Evolutionary conservation across 2,113 vertebrate species (phyloP), one percentile per base, ranked within the genome.

Genomic region (Hiodon tergisus): DNA sequence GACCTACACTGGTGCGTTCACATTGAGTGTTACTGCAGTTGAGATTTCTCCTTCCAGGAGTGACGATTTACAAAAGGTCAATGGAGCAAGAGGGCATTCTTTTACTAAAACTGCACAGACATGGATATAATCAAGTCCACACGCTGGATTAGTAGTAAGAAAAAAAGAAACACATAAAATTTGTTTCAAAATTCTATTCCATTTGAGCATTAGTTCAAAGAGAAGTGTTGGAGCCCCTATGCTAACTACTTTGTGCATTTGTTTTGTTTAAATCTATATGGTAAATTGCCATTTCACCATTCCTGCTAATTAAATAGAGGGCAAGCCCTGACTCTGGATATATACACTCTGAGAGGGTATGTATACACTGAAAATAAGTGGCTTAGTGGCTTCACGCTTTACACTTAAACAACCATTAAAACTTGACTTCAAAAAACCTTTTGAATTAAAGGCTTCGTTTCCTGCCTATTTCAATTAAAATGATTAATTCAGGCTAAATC

Each of bases 31-130:
- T 80, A 78, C 52, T 59, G 77, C 83, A 91, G 91, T 85, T 88
- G 82, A 90, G 88, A 90, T 86, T 82, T 87, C 76, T 84, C 85
- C 84, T 85, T 75, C 73, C 78, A 75, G 77, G 67, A 63, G 72
- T 76, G 80, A 83, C 81, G 57, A 72, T 75, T 85, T 88, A 88
- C 84, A 78, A 78, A 78, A 84, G 85, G 83, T 89, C 84, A 87
- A 83, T 84, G 74, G 77, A 72, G 78, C 76, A 80, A 78, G 79
- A 79, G 13, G 78, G 58, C 46, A 70, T 74, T 73, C 63, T 78
- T 75, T 79, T 63, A 54, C 72, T 69, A 78, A 75, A 77, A 77
- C 80, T 70, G 66, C 77, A 78, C 70, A 75, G 76, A 78, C 63
- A n/a, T 71, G 60, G 50, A 63, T 4, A 4, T 31, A 67, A 47